phyloP scores from a whole-genome alignment of 2,113 vertebrate genomes.

The Meles meles region DNA sequence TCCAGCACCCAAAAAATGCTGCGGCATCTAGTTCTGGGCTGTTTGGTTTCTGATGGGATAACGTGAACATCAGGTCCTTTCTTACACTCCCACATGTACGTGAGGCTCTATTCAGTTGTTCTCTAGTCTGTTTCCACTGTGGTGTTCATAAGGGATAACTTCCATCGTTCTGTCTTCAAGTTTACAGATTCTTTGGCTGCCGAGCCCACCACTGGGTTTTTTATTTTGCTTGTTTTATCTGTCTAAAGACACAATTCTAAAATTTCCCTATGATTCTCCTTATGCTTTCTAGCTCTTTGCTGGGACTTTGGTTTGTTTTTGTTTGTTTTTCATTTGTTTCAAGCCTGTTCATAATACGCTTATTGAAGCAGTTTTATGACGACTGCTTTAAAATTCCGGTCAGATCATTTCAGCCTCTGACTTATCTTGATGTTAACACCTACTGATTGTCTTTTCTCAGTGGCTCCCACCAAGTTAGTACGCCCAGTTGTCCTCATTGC shows the following conservation, averaged over 20 bases:
- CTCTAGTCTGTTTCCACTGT: not conserved
- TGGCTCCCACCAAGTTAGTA: not conserved
- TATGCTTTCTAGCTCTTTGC: not conserved
- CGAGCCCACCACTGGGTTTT: not conserved
- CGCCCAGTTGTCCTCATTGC: not conserved
- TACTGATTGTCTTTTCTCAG: not conserved
- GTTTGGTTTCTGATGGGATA: not conserved
- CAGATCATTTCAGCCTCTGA: not conserved
- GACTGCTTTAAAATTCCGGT: not conserved
- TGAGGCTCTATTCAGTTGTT: not conserved
- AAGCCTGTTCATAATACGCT: not conserved
- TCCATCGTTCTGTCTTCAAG: not conserved
- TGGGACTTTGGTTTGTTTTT: not conserved
- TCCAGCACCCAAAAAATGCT: not conserved
- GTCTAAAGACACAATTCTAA: not conserved
- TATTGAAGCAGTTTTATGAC: not conserved
- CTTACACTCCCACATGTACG: too few species aligned
- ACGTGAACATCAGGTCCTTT: not conserved
- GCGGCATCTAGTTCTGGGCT: not conserved
- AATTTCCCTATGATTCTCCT: not conserved
- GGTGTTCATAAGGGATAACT: not conserved
- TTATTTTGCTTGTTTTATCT: not conserved
- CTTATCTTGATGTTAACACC: not conserved
- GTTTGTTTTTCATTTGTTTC: not conserved
- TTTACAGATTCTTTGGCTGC: not conserved